Percentiles rank a stretch among this genome's conserved stretches.
phyloP scores from a whole-genome alignment of 92 coral and sea anemone species.

The Virgularia gustaviana region DNA sequence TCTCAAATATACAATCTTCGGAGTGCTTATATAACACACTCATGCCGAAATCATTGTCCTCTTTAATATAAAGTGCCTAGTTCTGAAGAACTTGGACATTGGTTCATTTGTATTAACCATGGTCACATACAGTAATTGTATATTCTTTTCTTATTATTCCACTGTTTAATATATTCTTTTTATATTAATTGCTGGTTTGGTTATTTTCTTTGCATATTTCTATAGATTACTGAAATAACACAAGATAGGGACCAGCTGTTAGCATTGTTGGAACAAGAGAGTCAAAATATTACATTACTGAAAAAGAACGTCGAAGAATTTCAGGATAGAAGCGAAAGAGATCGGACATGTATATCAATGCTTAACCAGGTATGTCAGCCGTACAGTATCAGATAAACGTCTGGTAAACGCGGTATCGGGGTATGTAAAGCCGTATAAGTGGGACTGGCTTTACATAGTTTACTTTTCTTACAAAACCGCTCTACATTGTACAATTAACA shows the following conservation, averaged over 20 bases:
- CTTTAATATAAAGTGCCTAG: too few species aligned
- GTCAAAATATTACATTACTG: background rate
- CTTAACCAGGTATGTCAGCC: conserved; percentile 17
- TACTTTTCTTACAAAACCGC: too few species aligned
- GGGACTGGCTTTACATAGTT: too few species aligned
- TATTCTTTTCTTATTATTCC: too few species aligned
- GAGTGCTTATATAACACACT: too few species aligned
- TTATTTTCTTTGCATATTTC: background rate
- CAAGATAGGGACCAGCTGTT: conserved; percentile 23
- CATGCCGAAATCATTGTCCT: too few species aligned
- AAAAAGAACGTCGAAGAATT: background rate
- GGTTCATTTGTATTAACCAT: too few species aligned
- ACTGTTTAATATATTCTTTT: background rate
- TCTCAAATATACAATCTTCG: too few species aligned
- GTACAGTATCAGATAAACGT: too few species aligned
- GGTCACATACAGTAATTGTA: background rate
- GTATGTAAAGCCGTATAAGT: too few species aligned
- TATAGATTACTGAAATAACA: conserved; percentile 18
- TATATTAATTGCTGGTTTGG: background rate
- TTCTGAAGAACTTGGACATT: background rate
- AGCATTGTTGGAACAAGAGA: conserved; percentile 3
- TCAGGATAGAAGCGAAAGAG: background rate
- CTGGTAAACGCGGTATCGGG: too few species aligned
- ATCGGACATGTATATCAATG: background rate
- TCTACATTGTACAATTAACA: too few species aligned